Percentiles rank a stretch among this genome's conserved stretches.
These are phyloP conservation scores for Protodeltote pygarga DNA, from an alignment of 2,888 invertebrate genomes.

Conservation along the genomic window DNA sequence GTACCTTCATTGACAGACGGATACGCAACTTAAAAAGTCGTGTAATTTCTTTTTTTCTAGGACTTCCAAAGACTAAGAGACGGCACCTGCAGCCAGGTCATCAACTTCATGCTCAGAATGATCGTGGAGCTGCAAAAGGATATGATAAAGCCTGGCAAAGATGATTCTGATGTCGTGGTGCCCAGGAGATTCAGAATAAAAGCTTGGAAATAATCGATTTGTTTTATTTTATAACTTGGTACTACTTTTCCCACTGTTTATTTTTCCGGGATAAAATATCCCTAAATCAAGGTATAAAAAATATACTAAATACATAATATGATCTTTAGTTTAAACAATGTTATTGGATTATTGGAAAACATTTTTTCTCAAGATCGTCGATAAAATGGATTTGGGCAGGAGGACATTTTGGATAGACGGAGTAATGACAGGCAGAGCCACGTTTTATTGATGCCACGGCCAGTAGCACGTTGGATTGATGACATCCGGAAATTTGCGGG, in stretches of 20 bases:
- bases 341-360: no score
- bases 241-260: slow-evolving; percentile 3
- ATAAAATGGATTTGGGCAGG: no score
- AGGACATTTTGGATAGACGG: no score
- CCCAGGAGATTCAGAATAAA: slow-evolving; percentile 74
- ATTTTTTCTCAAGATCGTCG: no score
- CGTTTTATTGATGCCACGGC: no score
- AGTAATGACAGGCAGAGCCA: no score
- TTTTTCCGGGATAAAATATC: not conserved
- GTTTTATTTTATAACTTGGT: slow-evolving; percentile 21
- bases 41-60: slow-evolving; percentile 4
- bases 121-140: slow-evolving; percentile 83
- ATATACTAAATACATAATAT: no score
- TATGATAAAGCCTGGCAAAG: slow-evolving; percentile 71
- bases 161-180: slow-evolving; percentile 75
- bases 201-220: slow-evolving; percentile 73
- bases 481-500: no score
- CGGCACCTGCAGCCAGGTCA: slow-evolving; percentile 84
- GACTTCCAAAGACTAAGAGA: slow-evolving; percentile 84
- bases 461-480: no score
- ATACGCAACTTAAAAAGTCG: not conserved
- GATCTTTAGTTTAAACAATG: no score
- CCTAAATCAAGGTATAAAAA: no score
- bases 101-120: slow-evolving; percentile 84
- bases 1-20: not conserved